Evolutionary conservation across 2,888 invertebrate genomes (phyloP).

Genomic region (Dolichomitus sp.): DNA sequence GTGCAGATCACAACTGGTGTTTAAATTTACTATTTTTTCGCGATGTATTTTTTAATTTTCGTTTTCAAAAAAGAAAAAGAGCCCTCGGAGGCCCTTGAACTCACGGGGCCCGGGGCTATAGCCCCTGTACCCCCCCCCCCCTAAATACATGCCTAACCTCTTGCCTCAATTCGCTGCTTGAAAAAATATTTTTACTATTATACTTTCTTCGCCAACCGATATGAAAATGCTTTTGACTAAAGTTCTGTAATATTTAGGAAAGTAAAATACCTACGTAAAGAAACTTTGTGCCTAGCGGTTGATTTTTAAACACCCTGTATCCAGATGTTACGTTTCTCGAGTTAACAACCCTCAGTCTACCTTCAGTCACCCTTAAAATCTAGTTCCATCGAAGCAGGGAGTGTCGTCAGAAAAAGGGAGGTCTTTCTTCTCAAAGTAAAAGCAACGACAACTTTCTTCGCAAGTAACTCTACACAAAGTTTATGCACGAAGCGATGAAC

Average conservation of each 20-base stretch:
- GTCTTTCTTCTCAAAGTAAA: neutral
- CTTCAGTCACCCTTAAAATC: neutral
- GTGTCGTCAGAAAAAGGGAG: neutral
- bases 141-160: too few relatives aligned
- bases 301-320: neutral
- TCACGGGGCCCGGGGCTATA: too few relatives aligned
- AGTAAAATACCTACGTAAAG: neutral
- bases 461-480: constrained; percentile 7
- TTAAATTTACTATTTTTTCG: too few relatives aligned
- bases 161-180: too few relatives aligned
- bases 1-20: too few relatives aligned
- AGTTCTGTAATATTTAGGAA: too few relatives aligned
- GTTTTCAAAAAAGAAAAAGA: too few relatives aligned
- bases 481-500: neutral
- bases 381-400: neutral
- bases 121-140: too few relatives aligned
- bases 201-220: neutral
- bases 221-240: too few relatives aligned
- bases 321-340: neutral
- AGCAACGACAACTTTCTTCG: neutral
- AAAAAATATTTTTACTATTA: neutral
- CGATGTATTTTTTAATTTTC: too few relatives aligned
- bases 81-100: too few relatives aligned
- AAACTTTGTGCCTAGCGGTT: neutral
- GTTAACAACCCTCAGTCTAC: too few relatives aligned